Evolutionary conservation across 2,797 vertebrate species (phyloP).

Genomic region (Fundulus diaphanus): DNA sequence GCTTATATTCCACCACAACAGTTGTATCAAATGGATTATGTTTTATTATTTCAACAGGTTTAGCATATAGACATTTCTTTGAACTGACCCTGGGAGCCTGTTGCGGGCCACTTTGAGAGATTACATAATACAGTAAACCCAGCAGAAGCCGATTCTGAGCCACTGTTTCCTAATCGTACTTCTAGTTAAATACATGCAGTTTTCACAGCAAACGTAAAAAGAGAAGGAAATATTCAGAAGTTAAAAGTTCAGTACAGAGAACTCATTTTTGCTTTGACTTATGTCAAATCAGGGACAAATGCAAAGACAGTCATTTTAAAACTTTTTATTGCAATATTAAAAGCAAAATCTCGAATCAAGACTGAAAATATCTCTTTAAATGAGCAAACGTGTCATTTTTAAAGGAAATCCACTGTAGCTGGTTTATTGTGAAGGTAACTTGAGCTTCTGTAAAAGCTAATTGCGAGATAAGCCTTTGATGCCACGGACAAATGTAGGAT

Average conservation of each 20-base stretch:
- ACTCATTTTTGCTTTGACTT: background rate
- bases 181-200: background rate
- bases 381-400: background rate
- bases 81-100: background rate
- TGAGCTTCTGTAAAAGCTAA: background rate
- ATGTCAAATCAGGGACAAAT: background rate
- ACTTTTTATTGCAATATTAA: background rate
- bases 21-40: background rate
- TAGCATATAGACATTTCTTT: conserved; percentile 2
- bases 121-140: background rate
- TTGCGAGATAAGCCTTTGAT: background rate
- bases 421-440: background rate
- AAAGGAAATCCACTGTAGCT: background rate
- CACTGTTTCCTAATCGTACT: background rate
- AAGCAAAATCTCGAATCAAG: background rate
- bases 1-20: background rate
- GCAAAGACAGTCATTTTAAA: background rate
- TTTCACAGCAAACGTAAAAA: background rate
- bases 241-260: background rate
- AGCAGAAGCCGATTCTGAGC: background rate
- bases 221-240: background rate
- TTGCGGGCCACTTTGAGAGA: background rate
- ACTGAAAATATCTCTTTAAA: background rate
- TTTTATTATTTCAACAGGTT: background rate
- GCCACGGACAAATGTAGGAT: conserved; percentile 6